Evolutionary conservation across 2,113 vertebrate genomes (phyloP), one percentile per base, ranked within the genome.

Genomic region (Istiophorus platypterus): DNA sequence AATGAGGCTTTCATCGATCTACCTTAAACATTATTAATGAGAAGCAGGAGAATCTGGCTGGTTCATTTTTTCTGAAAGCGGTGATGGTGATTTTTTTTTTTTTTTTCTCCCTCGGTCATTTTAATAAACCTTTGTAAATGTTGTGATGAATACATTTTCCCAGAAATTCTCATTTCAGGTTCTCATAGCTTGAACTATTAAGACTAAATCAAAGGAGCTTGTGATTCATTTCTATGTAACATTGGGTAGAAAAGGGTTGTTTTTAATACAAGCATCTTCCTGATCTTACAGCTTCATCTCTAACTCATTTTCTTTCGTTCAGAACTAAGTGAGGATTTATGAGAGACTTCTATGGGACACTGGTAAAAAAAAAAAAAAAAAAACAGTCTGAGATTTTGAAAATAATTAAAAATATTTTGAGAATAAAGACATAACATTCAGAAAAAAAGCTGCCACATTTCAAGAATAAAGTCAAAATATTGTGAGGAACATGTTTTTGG

Each of bases 1-100:
- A 71, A 74, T 72, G 80, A 84, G 76, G 37, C 76, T 39, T 72
- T 80, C 81, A 89, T 82, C 47, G 62, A 84, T 88, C 86, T 74
- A 20, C 64, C 56, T 67, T 76, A 69, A 80, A 82, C 84, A 82
- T 85, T 73, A 71, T 81, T 41, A 88, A 84, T 67, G 65, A 56
- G 69, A 61, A n/a, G 67, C 79, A n/a, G 82, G n/a, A 71, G 54
- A 51, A 52, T 68, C 45, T 0, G 42, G 26, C 58, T 2, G 57
- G 15, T 57, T 47, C 56, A 39, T 49, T 56, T 18, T 34, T 17
- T 72, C 31, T 72, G 22, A 66, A 63, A 13, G 70, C 34, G 74
- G 13, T 17, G 56, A 45, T 41, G 22, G 20, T 20, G 20, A 13
- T 31, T 74, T 76, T 59, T 52, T n/a, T 72, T 69, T 37, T n/a